Base-by-base conservation (phyloP, 2,888 invertebrate species). In the Mystacides longicornis region DNA sequence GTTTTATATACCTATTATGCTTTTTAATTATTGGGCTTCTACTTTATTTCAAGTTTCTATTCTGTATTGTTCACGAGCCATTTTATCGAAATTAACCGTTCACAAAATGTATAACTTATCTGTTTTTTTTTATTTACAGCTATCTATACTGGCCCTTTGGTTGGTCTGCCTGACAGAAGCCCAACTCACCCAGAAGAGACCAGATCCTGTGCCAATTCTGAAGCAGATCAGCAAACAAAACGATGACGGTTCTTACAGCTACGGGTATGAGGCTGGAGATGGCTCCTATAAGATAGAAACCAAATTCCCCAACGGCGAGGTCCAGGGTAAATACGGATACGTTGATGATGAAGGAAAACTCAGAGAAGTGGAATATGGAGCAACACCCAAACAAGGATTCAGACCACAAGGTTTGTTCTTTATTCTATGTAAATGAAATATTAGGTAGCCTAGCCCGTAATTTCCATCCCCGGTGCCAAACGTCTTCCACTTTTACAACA, bases 281-380 rank as follows among this genome's bases (percentile, higher is more conserved):
- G 90, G 89, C 9, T 84, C 87, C 49, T 91, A 87, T 75, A 91
- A 91, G 73, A 90, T 92, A 60, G 92, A 92, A 69, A 90, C 91
- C 1, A 92, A 91, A 70, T 87, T 88, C 65, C 79, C 87, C 0
- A 85, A 81, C 47, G 92, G 92, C 0, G 90, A 91, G 65, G 89
- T 92, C 0, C 87, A 83, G 51, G 93, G 93, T 57, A 93, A 92
- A 68, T 93, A 92, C 65, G 93, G 93, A n/a, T 93, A 91, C 68
- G 79, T 90, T 1, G 92, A 92, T 63, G 89, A 86, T 65, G 74
- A 73, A 21, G 93, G 93, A 0, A 82, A 81, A 64, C 65, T 81
- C 20, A 79, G 91, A 54, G 89, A 91, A 71, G 82, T 92, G 20
- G 89, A 92, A 60, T 93, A 93, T 67, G 92, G 92, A 2, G 92